Evolutionary conservation across 2,113 vertebrate species (phyloP), one percentile per base, ranked within the genome.

Genomic region (Eulacestoma nigropectus): DNA sequence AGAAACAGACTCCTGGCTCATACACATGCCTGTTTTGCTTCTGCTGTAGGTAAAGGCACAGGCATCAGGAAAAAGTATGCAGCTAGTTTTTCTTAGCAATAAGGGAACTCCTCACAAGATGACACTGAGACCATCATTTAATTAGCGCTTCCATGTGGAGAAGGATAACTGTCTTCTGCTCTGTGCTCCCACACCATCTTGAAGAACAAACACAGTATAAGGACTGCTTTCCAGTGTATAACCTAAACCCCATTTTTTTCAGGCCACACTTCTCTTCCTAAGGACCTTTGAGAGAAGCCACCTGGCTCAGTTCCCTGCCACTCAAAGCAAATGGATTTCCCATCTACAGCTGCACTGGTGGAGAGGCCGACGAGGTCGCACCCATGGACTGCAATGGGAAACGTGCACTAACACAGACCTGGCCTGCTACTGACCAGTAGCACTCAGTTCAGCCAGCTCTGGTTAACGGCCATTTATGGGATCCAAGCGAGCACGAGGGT

Each of bases 341-440:
- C 42, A 79, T 11, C 47, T 29, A 9, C 4, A 8, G 39, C 4
- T 72, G 37, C 33, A 19, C 18, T 16, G 44, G 10, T 42, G 63
- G 10, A 52, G 41, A 27, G 11, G 23, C 30, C 0, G 0, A 3
- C 0, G 0, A 79, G 72, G 47, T 20, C 0, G 0, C 59, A 60
- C 23, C 6, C 1, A 17, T 11, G 21, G 49, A 42, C 35, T 18
- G 30, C 0, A 2, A 42, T 3, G 11, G 65, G 50, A 44, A 87
- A 75, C 29, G 3, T 0, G 10, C 47, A 30, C 32, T 9, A 23
- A 59, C 13, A 64, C 7, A 56, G 57, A 72, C 12, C 29, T 4
- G 20, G 46, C 67, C 64, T 88, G 50, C 47, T 47, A 18, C 69
- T 55, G 35, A 41, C 22, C 26, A 39, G 37, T 0, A 56, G 26